Conservation (phyloP, 2,113 vertebrate genomes). For the Corvus moneduloides region DNA sequence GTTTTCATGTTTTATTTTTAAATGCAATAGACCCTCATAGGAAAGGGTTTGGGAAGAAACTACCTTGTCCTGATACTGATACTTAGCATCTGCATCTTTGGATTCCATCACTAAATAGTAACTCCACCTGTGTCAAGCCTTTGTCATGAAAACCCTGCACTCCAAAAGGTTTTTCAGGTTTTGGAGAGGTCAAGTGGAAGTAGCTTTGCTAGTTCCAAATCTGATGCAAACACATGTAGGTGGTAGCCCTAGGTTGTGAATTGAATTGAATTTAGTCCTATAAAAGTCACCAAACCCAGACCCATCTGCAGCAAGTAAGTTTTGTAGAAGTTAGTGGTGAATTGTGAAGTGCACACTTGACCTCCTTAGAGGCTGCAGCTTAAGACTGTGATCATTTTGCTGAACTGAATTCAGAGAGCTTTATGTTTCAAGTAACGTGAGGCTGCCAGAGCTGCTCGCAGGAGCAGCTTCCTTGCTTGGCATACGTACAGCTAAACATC, state of each 20-base stretch:
- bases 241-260: background rate
- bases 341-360: background rate
- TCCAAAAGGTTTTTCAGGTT: background rate
- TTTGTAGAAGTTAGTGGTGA: background rate
- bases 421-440: background rate
- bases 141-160: background rate
- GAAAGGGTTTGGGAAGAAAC: background rate
- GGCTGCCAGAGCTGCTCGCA: background rate
- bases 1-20: background rate
- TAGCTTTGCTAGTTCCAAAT: background rate
- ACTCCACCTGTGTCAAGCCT: background rate
- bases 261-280: background rate
- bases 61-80: background rate
- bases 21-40: background rate
- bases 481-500: rapidly evolving
- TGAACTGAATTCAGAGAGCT: background rate
- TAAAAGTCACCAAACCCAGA: background rate
- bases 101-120: background rate
- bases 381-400: background rate
- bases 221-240: background rate
- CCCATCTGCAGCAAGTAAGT: background rate
- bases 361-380: background rate
- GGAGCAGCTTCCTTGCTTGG: background rate
- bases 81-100: background rate
- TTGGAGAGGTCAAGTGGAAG: background rate